Base-by-base conservation (phyloP, 37 sponge, comb jelly and placozoan species). In the Spongilla lacustris region DNA sequence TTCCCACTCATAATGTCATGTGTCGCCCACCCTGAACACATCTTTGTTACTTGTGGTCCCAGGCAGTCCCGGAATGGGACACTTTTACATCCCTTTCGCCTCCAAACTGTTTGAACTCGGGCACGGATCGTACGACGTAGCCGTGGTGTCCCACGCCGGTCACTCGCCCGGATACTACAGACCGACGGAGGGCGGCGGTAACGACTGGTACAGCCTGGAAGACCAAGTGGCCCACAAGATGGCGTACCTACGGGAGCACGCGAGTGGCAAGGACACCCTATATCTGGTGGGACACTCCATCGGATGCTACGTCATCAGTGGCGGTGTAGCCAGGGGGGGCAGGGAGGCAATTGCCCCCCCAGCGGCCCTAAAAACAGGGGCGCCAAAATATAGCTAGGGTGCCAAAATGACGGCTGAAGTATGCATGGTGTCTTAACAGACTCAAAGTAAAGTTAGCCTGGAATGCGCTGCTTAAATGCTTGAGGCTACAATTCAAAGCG, bases 231-330 rank as follows among this genome's bases (percentile, higher is more conserved):
- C 82, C 19, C 95, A 95, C 85, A 95, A 95, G 74, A n/a, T 95
- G 68, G 93, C 90, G n/a, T 95, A 78, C 79, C 29, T 95, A 32
- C 33, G 75, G 31, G 24, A 75, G 30, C 70, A 83, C 8, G 84
- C 84, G 4, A 70, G 41, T 0, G 19, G 71, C 46, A 71, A 36
- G 41, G 77, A 89, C 1, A 26, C 86, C 0, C 23, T 95, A 0
- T 76, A 78, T 38, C 90, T 95, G 35, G 80, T 95, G 27, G 95
- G 95, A 0, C 95, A 95, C 66, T 95, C 95, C 50, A 92, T 95
- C 68, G 95, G 95, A n/a, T 92, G 88, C 66, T 90, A 91, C 74
- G n/a, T n/a, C n/a, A n/a, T n/a, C n/a, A n/a, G n/a, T n/a, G n/a
- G n/a, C n/a, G n/a, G n/a, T n/a, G n/a, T n/a, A n/a, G n/a, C n/a